These are phyloP conservation scores for Cydia pomonella DNA, from an alignment of 1,140 invertebrate genomes.

Conservation along the genomic window DNA sequence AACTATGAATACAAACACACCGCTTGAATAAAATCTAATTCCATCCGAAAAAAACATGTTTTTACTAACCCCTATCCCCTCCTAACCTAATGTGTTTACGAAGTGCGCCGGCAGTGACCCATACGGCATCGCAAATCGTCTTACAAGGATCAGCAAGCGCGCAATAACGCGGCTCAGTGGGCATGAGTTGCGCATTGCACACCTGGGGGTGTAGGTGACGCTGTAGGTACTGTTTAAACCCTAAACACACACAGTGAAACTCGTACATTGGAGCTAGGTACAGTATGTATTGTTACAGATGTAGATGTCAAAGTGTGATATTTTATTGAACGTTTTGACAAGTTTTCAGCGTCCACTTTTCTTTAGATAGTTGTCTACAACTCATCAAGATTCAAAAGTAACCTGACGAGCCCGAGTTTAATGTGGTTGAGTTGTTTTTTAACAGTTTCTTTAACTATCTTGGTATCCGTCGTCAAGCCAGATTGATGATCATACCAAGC, in stretches of 20 bases:
- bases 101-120: slow-evolving; percentile 9
- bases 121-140: slow-evolving; percentile 12
- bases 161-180: slow-evolving; percentile 12
- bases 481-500: no score
- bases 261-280: no score
- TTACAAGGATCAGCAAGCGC: neutral
- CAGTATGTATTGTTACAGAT: no score
- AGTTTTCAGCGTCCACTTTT: no score
- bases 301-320: no score
- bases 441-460: no score
- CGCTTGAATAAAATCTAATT: neutral
- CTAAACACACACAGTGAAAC: neutral
- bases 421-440: no score
- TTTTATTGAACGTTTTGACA: no score
- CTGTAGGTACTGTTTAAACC: slow-evolving; percentile 33
- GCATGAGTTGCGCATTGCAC: neutral
- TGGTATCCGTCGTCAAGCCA: no score
- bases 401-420: no score
- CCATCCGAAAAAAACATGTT: neutral
- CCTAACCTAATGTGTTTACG: neutral
- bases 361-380: no score
- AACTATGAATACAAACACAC: neutral
- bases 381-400: no score
- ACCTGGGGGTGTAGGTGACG: neutral
- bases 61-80: neutral